These are phyloP conservation scores for Panurus biarmicus DNA, from an alignment of 2,113 vertebrate genomes.

Conservation along the genomic window DNA sequence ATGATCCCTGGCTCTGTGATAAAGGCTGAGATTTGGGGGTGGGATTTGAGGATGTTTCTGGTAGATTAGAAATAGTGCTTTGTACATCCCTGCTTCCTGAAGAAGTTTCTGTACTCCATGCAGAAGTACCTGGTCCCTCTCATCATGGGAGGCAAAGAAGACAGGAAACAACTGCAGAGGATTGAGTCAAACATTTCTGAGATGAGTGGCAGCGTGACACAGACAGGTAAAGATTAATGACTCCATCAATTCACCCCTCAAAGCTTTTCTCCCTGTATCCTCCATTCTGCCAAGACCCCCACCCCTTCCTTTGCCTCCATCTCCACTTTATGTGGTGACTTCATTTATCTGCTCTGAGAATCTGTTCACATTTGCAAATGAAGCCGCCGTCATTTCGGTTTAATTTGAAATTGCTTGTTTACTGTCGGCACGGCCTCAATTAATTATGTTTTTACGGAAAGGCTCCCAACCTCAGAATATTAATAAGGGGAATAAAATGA, in stretches of 20 bases:
- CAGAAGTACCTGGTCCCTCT: conserved; percentile 98
- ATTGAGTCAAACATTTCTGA: conserved; percentile 91
- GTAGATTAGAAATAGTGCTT: background rate
- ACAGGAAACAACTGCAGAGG: conserved; percentile 97
- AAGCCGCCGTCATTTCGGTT: conserved; percentile 99
- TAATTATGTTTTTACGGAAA: conserved; percentile 99
- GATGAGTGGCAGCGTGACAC: conserved; percentile 98
- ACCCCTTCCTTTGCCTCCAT: conserved; percentile 49
- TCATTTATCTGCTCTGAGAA: conserved; percentile 99
- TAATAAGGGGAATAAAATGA: conserved; percentile 99
- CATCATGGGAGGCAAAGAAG: conserved; percentile 91
- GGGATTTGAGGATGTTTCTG: background rate
- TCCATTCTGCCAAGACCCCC: conserved; percentile 63
- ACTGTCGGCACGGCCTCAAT: conserved; percentile 99
- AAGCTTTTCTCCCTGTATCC: conserved; percentile 36
- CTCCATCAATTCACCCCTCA: conserved; percentile 85
- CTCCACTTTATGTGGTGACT: conserved; percentile 80
- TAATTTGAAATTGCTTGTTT: conserved; percentile 99
- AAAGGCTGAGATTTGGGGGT: background rate
- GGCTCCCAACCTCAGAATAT: conserved; percentile 99
- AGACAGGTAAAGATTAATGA: conserved; percentile 99
- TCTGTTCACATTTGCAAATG: conserved; percentile 99
- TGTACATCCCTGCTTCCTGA: background rate
- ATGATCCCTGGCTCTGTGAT: background rate
- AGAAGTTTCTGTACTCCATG: conserved; percentile 54